These are phyloP conservation scores for Amphipoea oculea DNA, from an alignment of 2,888 invertebrate genomes.

Conservation along the genomic window DNA sequence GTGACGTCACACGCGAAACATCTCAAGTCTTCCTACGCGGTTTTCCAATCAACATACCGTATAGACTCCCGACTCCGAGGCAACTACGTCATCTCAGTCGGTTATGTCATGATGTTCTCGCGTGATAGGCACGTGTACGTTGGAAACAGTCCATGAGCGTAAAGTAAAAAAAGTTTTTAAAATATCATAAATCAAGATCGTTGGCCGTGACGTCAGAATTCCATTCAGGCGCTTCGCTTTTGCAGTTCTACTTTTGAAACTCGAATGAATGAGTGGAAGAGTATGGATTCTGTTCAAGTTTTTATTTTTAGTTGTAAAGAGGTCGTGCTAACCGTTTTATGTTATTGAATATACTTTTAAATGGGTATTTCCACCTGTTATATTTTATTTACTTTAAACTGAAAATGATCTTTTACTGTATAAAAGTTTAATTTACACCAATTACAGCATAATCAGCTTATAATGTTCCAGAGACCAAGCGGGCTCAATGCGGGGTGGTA, in stretches of 20 bases:
- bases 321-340: background rate
- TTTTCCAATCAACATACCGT: conserved; percentile 45
- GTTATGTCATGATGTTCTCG: conserved; percentile 65
- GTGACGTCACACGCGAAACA: conserved; percentile 45
- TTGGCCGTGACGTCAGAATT: conserved; percentile 72
- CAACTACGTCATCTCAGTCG: conserved; percentile 64
- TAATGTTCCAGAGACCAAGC: no score
- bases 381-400: background rate
- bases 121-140: conserved; percentile 72
- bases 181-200: conserved; percentile 76
- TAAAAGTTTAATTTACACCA: background rate
- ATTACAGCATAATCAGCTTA: no score
- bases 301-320: conserved; percentile 3
- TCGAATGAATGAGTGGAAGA: conserved; percentile 40
- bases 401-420: background rate
- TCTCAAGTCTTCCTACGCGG: conserved; percentile 39
- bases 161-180: conserved; percentile 72
- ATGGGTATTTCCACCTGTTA: background rate
- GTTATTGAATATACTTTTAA: background rate
- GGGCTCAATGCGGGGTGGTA: no score
- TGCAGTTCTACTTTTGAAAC: conserved; percentile 57
- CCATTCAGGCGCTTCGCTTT: conserved; percentile 69
- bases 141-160: conserved; percentile 74
- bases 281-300: conserved; percentile 22
- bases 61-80: conserved; percentile 25